Percentiles rank a stretch among this genome's conserved stretches.
Evolutionary conservation across 1,140 invertebrate species (phyloP).

Genomic region (Araneus ventricosus): DNA sequence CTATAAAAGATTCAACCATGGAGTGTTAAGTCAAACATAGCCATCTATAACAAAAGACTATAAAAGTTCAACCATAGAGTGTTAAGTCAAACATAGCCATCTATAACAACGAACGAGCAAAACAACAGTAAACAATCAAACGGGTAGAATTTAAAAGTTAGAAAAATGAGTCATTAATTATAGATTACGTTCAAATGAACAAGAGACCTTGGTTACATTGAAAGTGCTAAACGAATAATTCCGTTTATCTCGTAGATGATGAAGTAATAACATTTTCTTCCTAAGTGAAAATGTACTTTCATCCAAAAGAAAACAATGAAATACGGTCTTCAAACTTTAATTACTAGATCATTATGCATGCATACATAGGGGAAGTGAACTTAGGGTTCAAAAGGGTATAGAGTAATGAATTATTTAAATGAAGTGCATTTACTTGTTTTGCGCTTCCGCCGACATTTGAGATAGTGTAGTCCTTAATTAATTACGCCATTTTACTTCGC

Average conservation of each 20-base stretch:
- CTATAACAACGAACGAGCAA: neutral
- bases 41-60: neutral
- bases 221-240: neutral
- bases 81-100: too few species aligned
- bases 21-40: too few species aligned
- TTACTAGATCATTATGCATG: slow-evolving; percentile 1
- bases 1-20: too few species aligned
- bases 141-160: neutral
- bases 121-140: neutral
- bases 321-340: slow-evolving; percentile 10
- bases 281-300: neutral
- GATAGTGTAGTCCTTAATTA: neutral
- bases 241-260: neutral
- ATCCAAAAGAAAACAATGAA: neutral
- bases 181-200: neutral
- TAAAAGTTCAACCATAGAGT: too few species aligned
- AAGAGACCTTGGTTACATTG: neutral
- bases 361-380: neutral
- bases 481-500: neutral
- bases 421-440: neutral
- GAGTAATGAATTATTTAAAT: slow-evolving; percentile 1
- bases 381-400: neutral
- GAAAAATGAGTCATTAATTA: neutral
- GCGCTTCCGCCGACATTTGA: neutral
- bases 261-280: neutral